A percentile compares a stretch with the other conserved stretches of the same genome.
Evolutionary conservation across 2,888 invertebrate species (phyloP).

Genomic region (Hoplodrina ambigua): DNA sequence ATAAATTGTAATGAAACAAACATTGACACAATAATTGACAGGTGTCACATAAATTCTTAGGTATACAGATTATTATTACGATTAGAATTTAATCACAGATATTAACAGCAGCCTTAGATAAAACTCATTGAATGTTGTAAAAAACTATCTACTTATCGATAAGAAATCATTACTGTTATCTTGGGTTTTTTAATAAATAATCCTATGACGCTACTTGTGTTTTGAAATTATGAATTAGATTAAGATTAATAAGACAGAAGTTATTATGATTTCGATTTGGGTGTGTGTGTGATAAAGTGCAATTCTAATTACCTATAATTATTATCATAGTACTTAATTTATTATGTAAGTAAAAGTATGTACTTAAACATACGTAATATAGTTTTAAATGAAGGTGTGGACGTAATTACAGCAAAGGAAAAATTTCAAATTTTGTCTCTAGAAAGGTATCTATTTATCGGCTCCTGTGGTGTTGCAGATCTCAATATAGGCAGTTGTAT

Average conservation of each 20-base stretch:
- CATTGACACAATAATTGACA: constrained; percentile 61
- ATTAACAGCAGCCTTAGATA: constrained; percentile 25
- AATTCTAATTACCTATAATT: not conserved
- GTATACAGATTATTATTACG: constrained; percentile 45
- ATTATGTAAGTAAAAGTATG: not conserved
- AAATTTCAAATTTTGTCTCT: not conserved
- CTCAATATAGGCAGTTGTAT: not conserved
- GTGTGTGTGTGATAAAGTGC: not conserved
- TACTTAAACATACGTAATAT: not conserved
- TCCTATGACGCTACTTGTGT: constrained; percentile 52
- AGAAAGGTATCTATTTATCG: not conserved
- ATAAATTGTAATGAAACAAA: constrained; percentile 24
- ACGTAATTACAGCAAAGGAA: no score
- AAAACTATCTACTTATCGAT: constrained; percentile 43
- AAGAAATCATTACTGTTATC: constrained; percentile 38
- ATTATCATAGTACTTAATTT: not conserved
- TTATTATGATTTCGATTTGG: not conserved
- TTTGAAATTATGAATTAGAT: constrained; percentile 33
- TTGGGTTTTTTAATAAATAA: constrained; percentile 40
- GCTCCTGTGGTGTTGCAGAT: not conserved
- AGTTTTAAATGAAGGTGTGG: not conserved
- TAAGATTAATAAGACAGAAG: not conserved
- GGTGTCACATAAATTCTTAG: constrained; percentile 53
- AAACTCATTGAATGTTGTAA: constrained; percentile 52
- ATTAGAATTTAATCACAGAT: constrained; percentile 56